These are phyloP conservation scores for Semicossyphus pulcher DNA, from an alignment of 2,113 vertebrate species.

Conservation along the genomic window DNA sequence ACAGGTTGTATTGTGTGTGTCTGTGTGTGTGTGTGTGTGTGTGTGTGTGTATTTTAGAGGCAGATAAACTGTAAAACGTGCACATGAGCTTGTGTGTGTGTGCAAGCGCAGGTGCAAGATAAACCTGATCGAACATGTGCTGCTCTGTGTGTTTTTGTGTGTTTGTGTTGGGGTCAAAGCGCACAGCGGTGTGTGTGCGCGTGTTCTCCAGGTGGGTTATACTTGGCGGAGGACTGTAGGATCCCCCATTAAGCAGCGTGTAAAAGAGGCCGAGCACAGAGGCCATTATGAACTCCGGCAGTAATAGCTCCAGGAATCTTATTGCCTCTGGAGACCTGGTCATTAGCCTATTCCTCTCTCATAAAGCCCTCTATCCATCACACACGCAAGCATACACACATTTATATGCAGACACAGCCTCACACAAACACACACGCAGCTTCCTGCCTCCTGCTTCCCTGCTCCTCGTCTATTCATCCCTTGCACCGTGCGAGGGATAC, in stretches of 20 bases:
- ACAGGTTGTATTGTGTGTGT: constrained; percentile 50
- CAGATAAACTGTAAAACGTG: constrained; percentile 38
- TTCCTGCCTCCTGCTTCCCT: constrained; percentile 31
- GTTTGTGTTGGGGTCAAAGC: constrained; percentile 51
- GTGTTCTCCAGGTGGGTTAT: constrained; percentile 59
- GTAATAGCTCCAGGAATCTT: constrained; percentile 80
- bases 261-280: constrained; percentile 78
- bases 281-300: constrained; percentile 78
- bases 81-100: constrained; percentile 25
- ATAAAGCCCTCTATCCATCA: constrained; percentile 82
- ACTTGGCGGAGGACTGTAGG: constrained; percentile 66
- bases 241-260: constrained; percentile 71
- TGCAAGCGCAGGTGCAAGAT: constrained; percentile 58
- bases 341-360: constrained; percentile 83
- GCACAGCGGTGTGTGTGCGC: constrained; percentile 36
- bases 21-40: constrained; percentile 9
- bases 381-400: constrained; percentile 66
- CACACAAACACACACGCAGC: constrained; percentile 44
- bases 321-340: constrained; percentile 78
- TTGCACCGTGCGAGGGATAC: constrained; percentile 33
- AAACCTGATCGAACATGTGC: constrained; percentile 46
- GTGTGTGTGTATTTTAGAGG: not conserved
- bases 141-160: constrained; percentile 33
- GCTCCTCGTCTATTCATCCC: constrained; percentile 50
- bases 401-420: constrained; percentile 60